Evolutionary conservation across 2,113 vertebrate genomes (phyloP).

Genomic region (human): DNA sequence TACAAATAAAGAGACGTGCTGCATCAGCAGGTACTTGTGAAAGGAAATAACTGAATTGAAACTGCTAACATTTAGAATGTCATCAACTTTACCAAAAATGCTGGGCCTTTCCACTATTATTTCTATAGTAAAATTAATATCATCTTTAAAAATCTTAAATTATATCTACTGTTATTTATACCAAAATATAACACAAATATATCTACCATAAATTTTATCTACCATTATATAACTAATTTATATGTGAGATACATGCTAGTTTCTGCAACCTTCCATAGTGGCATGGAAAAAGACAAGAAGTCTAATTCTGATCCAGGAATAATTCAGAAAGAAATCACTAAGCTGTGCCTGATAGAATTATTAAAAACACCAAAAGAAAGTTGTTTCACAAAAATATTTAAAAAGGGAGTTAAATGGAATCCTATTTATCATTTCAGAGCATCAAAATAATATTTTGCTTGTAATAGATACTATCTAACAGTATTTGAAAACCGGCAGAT

Average conservation of each 20-base stretch:
- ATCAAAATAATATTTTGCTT: neutral
- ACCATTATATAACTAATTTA: conserved; percentile 15
- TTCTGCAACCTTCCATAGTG: neutral
- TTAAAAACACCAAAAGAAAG: neutral
- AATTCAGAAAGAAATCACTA: conserved; percentile 37
- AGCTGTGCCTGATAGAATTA: neutral
- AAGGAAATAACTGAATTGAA: neutral
- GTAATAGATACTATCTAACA: neutral
- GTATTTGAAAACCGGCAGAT: conserved; percentile 12
- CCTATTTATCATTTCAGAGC: conserved; percentile 13
- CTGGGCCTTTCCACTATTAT: neutral
- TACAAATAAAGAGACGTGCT: neutral
- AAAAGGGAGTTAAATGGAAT: conserved; percentile 12
- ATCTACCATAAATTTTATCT: neutral
- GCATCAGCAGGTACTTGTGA: neutral
- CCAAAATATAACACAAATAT: neutral
- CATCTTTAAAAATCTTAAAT: neutral
- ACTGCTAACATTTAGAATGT: neutral
- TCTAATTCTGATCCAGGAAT: neutral
- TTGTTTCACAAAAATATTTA: neutral
- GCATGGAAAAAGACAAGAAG: neutral
- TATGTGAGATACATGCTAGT: neutral
- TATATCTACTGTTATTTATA: neutral
- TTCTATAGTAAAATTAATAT: neutral
- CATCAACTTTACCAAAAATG: neutral